Base-by-base conservation (phyloP, 2,797 vertebrate genomes). In the Brachymystax lenok region DNA sequence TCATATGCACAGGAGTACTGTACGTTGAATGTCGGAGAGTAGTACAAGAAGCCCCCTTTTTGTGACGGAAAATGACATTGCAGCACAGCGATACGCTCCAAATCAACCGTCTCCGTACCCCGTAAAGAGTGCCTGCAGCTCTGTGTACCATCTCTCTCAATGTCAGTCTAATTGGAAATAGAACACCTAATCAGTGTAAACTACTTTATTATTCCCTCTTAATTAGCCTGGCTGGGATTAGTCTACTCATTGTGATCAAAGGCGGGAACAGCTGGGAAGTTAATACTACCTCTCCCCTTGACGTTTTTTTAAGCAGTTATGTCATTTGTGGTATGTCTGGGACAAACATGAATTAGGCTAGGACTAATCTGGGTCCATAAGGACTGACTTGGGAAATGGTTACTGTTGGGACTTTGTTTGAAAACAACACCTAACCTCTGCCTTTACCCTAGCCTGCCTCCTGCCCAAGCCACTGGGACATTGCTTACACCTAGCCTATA, bases 101-200 rank as follows among this genome's bases (percentile, higher is more conserved):
- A 56, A 40, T 40, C 40, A 8, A 8, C 1, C 33, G 33, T 35
- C 33, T 35, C 40, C 1, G 40, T 40, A 27, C 14, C 12, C 13
- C 21, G 14, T 64, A 12, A 24, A 24, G 61, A 27, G 27, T 12
- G 21, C 13, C 63, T 68, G 19, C 56, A 33, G 28, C 63, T 27
- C 40, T 12, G 35, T 35, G 56, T 0, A 2, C 67, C 35, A 66
- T 77, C 59, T 67, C 27, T 51, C 16, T 56, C 74, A 28, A 28
- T 63, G 17, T 17, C 0, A 52, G 40, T 66, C 16, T 40, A 54
- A 74, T 75, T 77, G 40, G 21, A 68, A 1, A n/a, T 30, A 28
- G 24, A 51, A 68, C 4, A 10, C 40, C 19, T 73, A 66, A 74
- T 78, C 16, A 16, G 61, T 76, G 12, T 70, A 24, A 76, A 61